Percentiles rank a stretch among this genome's conserved stretches.
Evolutionary conservation across 2,113 vertebrate species (phyloP).

Genomic region (Aviceda subcristata): DNA sequence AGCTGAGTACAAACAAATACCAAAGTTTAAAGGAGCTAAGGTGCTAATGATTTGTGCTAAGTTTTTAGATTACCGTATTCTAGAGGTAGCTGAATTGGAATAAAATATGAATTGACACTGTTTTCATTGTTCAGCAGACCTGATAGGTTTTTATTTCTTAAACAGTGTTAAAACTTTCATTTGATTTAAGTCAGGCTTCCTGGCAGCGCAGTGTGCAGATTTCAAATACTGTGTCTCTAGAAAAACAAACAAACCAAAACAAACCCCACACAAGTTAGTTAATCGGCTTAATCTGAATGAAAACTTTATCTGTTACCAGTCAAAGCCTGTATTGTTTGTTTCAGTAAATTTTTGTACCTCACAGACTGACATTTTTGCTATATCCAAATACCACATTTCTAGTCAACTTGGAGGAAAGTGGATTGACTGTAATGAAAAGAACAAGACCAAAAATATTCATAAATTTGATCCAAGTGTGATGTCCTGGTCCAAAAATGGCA

Average conservation of each 20-base stretch:
- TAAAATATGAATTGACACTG: not conserved
- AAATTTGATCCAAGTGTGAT: not conserved
- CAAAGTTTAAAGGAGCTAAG: not conserved
- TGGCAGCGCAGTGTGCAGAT: not conserved
- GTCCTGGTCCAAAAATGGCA: not conserved
- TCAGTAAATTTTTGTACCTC: not conserved
- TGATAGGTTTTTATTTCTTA: not conserved
- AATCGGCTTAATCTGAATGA: not conserved
- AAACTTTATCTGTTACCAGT: not conserved
- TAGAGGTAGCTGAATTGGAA: not conserved
- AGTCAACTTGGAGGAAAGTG: not conserved
- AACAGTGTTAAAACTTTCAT: not conserved
- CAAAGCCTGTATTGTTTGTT: not conserved
- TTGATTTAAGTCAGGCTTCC: not conserved
- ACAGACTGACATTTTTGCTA: not conserved
- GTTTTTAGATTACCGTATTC: not conserved
- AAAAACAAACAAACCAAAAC: not conserved
- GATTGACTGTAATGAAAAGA: not conserved
- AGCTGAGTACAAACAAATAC: not conserved
- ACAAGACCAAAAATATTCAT: not conserved
- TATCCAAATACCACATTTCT: not conserved
- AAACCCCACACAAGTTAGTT: not conserved
- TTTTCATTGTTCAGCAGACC: not conserved
- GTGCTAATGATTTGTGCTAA: not conserved
- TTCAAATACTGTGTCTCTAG: not conserved